Evolutionary conservation across 2,797 vertebrate species (phyloP).

Genomic region (Enteromius thamalakanensis): DNA sequence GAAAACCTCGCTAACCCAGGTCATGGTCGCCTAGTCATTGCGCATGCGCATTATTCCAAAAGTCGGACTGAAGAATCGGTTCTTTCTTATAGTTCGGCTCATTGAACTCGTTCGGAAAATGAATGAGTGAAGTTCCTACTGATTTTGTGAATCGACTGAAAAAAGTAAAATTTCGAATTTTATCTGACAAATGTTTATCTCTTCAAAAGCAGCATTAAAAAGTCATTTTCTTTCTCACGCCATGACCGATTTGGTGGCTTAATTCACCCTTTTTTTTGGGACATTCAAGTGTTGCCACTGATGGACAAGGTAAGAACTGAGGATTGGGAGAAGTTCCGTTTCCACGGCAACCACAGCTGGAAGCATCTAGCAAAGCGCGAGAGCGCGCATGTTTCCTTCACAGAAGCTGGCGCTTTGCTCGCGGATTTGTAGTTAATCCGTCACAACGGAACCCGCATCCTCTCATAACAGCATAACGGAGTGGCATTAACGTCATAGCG

Average conservation of each 20-base stretch:
- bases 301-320: neutral
- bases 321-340: conserved; percentile 62
- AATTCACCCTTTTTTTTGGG: neutral
- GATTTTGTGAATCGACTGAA: no score
- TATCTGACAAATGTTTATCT: neutral
- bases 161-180: neutral
- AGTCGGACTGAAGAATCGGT: neutral
- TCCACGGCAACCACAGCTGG: conserved; percentile 69
- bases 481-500: neutral
- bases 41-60: neutral
- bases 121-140: neutral
- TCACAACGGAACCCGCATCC: conserved; percentile 10
- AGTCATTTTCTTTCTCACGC: neutral
- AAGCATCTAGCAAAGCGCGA: conserved; percentile 60
- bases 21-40: neutral
- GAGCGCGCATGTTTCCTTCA: conserved; percentile 17
- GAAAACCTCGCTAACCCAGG: neutral
- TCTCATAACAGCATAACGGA: neutral
- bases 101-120: neutral
- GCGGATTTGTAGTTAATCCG: conserved; percentile 20
- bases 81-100: neutral
- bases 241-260: neutral
- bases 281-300: neutral
- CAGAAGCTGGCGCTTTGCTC: neutral
- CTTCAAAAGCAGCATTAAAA: neutral